phyloP scores from a whole-genome alignment of 2,113 vertebrate species.

The Callipepla squamata region DNA sequence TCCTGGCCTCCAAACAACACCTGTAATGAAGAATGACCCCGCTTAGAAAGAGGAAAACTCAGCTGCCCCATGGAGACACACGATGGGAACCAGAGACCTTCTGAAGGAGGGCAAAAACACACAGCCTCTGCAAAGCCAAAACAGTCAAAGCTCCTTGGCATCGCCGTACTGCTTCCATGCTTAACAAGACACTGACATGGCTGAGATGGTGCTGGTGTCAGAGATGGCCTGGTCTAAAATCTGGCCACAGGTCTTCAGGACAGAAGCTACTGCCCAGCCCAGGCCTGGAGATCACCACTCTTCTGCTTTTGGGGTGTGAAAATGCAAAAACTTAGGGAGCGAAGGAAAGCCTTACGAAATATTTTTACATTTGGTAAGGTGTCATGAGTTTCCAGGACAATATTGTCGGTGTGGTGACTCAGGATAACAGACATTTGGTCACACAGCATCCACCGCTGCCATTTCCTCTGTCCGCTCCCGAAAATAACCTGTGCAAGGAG shows the following conservation, averaged over 20 bases:
- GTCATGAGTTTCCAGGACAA: background rate
- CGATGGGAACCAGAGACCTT: background rate
- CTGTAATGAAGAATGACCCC: background rate
- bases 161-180: accelerated
- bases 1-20: background rate
- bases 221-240: background rate
- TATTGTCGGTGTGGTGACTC: background rate
- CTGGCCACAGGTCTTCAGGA: accelerated
- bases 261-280: background rate
- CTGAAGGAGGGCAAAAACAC: background rate
- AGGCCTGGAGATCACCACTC: background rate
- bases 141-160: background rate
- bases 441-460: background rate
- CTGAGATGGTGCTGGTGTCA: background rate
- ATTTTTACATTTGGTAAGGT: background rate
- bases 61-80: background rate
- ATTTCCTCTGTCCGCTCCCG: background rate
- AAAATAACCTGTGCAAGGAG: background rate
- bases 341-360: background rate
- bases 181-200: background rate
- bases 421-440: background rate
- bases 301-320: background rate
- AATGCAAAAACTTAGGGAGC: background rate
- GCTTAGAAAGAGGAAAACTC: background rate
- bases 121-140: background rate